Evolutionary conservation across 2,888 invertebrate species (phyloP).

Genomic region (Myopa testacea): DNA sequence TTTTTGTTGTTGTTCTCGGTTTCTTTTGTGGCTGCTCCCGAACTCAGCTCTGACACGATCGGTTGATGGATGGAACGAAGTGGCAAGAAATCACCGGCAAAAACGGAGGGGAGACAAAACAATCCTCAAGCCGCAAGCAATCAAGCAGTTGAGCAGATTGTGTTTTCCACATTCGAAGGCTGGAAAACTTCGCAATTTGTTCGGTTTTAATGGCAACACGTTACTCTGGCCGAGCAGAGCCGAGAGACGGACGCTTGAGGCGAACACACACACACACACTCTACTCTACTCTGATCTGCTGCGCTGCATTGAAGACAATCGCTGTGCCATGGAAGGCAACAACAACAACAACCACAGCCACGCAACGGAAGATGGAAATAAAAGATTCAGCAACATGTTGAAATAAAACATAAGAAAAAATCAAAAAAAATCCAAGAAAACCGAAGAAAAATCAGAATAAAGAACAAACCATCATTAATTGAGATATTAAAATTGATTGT

Average conservation of each 20-base stretch:
- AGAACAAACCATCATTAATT: background rate
- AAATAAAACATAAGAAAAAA: background rate
- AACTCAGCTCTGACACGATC: background rate
- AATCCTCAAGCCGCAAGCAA: conserved; percentile 26
- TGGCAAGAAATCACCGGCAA: conserved; percentile 25
- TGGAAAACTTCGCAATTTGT: conserved; percentile 39
- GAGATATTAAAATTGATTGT: background rate
- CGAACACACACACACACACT: background rate
- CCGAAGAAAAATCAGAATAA: background rate
- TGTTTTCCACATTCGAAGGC: conserved; percentile 36
- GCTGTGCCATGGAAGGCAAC: background rate
- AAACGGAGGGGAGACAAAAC: conserved; percentile 5
- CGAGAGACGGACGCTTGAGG: background rate
- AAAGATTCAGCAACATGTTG: too few species aligned
- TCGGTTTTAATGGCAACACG: conserved; percentile 32
- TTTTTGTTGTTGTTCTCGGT: conserved; percentile 38
- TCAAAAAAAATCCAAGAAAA: background rate
- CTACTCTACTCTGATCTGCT: background rate
- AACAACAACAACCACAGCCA: background rate
- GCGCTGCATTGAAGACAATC: conserved; percentile 12
- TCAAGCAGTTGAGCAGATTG: conserved; percentile 42
- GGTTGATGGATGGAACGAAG: conserved; percentile 10
- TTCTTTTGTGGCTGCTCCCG: background rate
- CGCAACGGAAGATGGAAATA: too few species aligned
- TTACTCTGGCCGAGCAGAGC: background rate